These are phyloP conservation scores for Nesidiocoris tenuis DNA, from an alignment of 2,888 invertebrate genomes.

Conservation along the genomic window DNA sequence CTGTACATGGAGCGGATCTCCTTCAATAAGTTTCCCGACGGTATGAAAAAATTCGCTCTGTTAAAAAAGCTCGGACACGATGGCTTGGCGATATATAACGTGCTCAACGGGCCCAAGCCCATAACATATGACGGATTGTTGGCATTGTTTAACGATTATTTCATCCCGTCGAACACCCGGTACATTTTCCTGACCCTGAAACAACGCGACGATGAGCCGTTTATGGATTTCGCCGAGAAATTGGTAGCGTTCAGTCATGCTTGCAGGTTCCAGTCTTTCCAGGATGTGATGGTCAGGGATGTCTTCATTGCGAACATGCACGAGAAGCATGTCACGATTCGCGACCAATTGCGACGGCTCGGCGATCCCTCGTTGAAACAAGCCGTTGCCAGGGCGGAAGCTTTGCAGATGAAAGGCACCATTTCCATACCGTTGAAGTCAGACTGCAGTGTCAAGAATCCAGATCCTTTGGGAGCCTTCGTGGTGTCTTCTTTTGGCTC, in stretches of 20 bases:
- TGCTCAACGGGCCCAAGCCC: not conserved
- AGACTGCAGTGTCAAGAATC: not conserved
- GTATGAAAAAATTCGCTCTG: not conserved
- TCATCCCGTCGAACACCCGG: not conserved
- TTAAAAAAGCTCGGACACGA: not conserved
- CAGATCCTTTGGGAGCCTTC: not conserved
- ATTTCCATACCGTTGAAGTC: not conserved
- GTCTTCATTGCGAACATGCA: conserved; percentile 15
- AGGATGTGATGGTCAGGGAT: not conserved
- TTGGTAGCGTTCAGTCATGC: conserved; percentile 1
- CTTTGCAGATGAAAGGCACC: not conserved
- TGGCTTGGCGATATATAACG: not conserved
- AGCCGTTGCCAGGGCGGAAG: not conserved
- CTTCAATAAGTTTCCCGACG: not conserved
- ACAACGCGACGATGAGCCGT: conserved; percentile 5
- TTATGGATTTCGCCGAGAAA: not conserved
- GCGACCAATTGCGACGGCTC: not conserved
- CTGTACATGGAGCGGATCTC: not conserved
- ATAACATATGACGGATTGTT: not conserved
- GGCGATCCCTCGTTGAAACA: not conserved
- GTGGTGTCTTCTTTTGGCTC: not conserved
- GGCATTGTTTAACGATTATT: not conserved
- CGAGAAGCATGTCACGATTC: not conserved
- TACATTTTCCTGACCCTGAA: conserved; percentile 4
- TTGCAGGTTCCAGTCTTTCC: conserved; percentile 1